phyloP scores from a whole-genome alignment of 1,140 invertebrate genomes.

The Drosophila triauraria region DNA sequence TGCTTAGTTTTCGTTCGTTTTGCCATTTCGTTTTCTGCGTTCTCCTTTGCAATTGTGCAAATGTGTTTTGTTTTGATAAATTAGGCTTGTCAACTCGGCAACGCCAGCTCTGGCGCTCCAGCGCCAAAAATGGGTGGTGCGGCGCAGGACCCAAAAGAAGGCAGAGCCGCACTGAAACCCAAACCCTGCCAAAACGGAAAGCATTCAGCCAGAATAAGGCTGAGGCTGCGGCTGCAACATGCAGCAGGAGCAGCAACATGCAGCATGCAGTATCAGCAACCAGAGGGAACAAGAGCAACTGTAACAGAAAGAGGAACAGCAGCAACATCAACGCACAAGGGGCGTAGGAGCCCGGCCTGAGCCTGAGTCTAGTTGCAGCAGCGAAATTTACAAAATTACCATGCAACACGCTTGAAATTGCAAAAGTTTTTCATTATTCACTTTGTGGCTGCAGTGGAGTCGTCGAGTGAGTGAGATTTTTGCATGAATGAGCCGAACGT shows the following conservation, averaged over 20 bases:
- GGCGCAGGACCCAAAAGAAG: conserved; percentile 16
- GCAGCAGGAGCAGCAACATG: conserved; percentile 23
- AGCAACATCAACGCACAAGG: conserved; percentile 51
- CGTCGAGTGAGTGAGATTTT: conserved; percentile 82
- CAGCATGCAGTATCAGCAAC: conserved; percentile 40
- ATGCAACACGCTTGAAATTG: conserved; percentile 83
- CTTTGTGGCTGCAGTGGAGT: conserved; percentile 82
- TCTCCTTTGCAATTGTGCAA: conserved; percentile 82
- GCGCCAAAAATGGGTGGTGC: conserved; percentile 20
- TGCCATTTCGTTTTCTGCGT: conserved; percentile 73
- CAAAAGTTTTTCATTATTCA: conserved; percentile 84
- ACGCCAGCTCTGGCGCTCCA: conserved; percentile 36
- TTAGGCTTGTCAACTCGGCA: conserved; percentile 83
- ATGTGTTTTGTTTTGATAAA: conserved; percentile 84
- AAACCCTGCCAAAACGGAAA: conserved; percentile 28
- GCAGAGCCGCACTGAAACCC: conserved; percentile 48
- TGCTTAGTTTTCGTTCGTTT: conserved; percentile 52
- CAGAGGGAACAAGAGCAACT: conserved; percentile 37
- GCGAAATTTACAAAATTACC: conserved; percentile 83
- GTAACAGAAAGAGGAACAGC: conserved; percentile 36
- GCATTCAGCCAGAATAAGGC: conserved; percentile 39
- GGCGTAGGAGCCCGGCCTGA: conserved; percentile 54
- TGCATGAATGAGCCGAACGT: conserved; percentile 82
- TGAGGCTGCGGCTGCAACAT: conserved; percentile 50
- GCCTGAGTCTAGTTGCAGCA: conserved; percentile 58